phyloP scores from a whole-genome alignment of 2,113 vertebrate species.

The Tympanuchus pallidicinctus region DNA sequence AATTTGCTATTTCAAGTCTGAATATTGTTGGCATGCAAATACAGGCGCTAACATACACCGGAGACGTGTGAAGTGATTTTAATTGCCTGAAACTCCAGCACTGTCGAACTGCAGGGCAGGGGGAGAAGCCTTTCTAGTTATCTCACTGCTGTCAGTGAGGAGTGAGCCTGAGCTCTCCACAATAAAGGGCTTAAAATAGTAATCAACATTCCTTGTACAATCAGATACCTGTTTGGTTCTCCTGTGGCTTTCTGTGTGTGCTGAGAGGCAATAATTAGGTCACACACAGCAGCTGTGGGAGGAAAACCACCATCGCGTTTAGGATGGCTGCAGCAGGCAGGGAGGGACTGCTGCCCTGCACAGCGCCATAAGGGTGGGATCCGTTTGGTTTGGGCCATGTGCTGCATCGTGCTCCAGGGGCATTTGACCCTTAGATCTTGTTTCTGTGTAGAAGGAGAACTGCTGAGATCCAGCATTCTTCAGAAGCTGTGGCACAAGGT shows the following conservation, averaged over 20 bases:
- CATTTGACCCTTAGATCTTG: too few species aligned
- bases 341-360: background rate
- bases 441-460: background rate
- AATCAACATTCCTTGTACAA: slow-evolving; percentile 36
- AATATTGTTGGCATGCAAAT: background rate
- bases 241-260: background rate
- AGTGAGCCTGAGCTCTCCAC: background rate
- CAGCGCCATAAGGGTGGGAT: background rate
- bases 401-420: background rate
- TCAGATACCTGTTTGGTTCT: background rate
- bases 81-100: background rate
- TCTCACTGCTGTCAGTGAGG: background rate
- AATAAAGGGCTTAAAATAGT: slow-evolving; percentile 51
- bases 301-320: background rate
- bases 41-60: background rate
- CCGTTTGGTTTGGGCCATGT: background rate
- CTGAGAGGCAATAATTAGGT: slow-evolving; percentile 54
- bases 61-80: background rate
- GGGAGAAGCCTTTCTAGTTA: background rate
- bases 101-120: background rate
- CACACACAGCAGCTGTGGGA: background rate
- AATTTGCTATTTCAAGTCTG: background rate
- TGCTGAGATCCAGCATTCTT: background rate
- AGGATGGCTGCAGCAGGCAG: background rate
- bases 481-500: background rate